Percentiles rank a stretch among this genome's conserved stretches.
These are phyloP conservation scores for Papilio polytes DNA, from an alignment of 1,140 invertebrate genomes.

Conservation along the genomic window DNA sequence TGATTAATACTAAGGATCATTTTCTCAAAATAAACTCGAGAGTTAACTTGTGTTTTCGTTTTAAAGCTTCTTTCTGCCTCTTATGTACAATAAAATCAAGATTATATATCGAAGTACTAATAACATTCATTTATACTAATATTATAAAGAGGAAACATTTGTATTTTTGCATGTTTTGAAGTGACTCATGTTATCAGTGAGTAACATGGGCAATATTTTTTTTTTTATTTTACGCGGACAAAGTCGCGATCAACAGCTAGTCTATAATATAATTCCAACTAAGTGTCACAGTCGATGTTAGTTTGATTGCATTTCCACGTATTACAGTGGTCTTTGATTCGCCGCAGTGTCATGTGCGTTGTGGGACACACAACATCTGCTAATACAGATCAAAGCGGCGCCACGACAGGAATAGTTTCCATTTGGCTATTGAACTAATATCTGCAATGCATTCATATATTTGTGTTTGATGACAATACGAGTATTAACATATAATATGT, in stretches of 20 bases:
- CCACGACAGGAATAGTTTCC: slow-evolving; percentile 8
- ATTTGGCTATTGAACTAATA: slow-evolving; percentile 19
- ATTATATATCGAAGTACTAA: background rate
- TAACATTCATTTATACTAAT: background rate
- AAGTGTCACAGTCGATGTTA: background rate
- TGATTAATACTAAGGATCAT: background rate
- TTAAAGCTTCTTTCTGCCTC: background rate
- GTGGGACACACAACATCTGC: slow-evolving; percentile 2
- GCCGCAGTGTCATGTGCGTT: background rate
- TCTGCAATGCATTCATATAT: slow-evolving; percentile 6
- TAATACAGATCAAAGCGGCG: slow-evolving; percentile 11
- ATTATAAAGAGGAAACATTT: no score
- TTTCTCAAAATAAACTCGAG: background rate
- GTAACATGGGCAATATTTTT: no score
- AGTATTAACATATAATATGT: background rate
- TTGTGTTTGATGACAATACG: background rate
- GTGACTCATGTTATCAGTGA: no score
- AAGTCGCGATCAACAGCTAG: no score
- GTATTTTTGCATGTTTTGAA: no score
- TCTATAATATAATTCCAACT: background rate
- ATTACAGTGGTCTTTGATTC: slow-evolving; percentile 18
- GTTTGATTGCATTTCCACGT: slow-evolving; percentile 14
- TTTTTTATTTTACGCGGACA: no score
- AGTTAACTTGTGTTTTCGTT: background rate
- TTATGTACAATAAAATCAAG: background rate